Evolutionary conservation across 1,140 invertebrate species (phyloP).

Genomic region (Leguminivora glycinivorella): DNA sequence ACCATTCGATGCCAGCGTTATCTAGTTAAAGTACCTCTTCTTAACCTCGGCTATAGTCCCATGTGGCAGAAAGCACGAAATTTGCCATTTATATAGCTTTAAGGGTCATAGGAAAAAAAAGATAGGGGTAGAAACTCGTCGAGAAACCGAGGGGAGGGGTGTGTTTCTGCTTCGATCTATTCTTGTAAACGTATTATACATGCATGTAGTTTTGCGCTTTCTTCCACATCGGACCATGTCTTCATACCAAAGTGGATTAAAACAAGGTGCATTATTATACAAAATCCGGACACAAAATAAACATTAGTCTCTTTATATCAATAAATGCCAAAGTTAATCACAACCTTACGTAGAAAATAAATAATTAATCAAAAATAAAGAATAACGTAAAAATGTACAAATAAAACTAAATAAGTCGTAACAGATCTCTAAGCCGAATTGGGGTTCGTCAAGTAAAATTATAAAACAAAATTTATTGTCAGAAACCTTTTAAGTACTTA

Average conservation of each 20-base stretch:
- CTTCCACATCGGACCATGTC: too few relatives aligned
- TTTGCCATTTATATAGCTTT: too few relatives aligned
- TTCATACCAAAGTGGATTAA: background rate
- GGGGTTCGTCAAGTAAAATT: conserved; percentile 15
- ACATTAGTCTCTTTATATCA: background rate
- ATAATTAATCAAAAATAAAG: conserved; percentile 28
- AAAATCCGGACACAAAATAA: background rate
- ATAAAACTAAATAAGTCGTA: conserved; percentile 24
- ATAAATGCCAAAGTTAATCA: conserved; percentile 29
- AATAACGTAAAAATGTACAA: conserved; percentile 27
- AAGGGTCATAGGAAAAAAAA: too few relatives aligned
- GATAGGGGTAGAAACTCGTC: too few relatives aligned
- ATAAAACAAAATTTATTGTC: conserved; percentile 12
- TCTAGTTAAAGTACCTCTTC: too few relatives aligned
- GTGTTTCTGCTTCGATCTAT: too few relatives aligned
- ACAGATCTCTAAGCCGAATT: conserved; percentile 12
- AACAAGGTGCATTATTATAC: background rate
- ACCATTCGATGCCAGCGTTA: too few relatives aligned
- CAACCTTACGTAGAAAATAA: conserved; percentile 27
- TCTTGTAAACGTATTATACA: too few relatives aligned
- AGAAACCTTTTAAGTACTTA: conserved; percentile 22
- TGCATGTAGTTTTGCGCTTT: too few relatives aligned
- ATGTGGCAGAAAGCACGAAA: too few relatives aligned
- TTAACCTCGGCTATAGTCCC: too few relatives aligned
- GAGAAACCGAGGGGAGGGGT: too few relatives aligned